Conservation (phyloP, 2,797 vertebrate genomes). For the Malurus leucopterus region DNA sequence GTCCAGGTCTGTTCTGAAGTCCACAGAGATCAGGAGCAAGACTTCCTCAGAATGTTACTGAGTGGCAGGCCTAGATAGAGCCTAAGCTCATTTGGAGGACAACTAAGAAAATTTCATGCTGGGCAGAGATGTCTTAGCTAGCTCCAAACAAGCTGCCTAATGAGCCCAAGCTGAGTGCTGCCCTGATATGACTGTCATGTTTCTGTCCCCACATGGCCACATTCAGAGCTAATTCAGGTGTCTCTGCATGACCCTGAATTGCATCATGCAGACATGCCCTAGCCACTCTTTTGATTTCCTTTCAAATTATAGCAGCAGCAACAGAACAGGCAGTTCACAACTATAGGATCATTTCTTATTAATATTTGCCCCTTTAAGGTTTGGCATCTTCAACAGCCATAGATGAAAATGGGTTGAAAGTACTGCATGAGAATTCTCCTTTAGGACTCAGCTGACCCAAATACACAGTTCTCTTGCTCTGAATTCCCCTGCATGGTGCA, state of each 20-base stretch:
- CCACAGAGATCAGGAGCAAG: background rate
- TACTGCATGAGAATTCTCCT: conserved; percentile 51
- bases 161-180: conserved; percentile 10
- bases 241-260: background rate
- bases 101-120: background rate
- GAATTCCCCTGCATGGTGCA: conserved; percentile 26
- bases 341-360: background rate
- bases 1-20: background rate
- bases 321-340: background rate
- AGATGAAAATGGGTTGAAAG: conserved; percentile 47
- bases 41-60: background rate
- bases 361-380: conserved; percentile 20
- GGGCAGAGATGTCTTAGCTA: background rate
- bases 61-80: background rate
- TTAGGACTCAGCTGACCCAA: conserved; percentile 65
- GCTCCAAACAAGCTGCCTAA: conserved; percentile 15
- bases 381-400: conserved; percentile 8
- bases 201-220: background rate
- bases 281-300: background rate
- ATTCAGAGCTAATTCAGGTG: background rate
- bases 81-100: background rate
- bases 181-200: background rate
- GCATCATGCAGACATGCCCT: background rate
- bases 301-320: background rate
- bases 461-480: conserved; percentile 54